A percentile compares a stretch with the other conserved stretches of the same genome.
These are phyloP conservation scores for Drosophila albomicans DNA, from an alignment of 1,140 invertebrate species.

Conservation along the genomic window DNA sequence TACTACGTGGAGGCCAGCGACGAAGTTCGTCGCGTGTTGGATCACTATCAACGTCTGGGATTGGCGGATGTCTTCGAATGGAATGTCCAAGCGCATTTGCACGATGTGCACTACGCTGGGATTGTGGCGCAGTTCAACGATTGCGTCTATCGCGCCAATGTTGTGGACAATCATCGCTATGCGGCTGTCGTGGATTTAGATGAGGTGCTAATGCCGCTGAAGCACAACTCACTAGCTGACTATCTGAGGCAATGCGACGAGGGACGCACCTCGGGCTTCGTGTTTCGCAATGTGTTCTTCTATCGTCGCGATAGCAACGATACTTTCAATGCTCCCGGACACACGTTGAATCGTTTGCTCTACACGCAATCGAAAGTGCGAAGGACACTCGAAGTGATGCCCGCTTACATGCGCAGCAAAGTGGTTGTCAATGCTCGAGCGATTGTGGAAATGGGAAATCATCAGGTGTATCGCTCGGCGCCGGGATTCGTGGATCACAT, in stretches of 20 bases:
- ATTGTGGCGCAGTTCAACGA: constrained; percentile 88
- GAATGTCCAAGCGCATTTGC: constrained; percentile 85
- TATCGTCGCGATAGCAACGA: constrained; percentile 87
- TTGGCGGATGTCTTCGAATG: constrained; percentile 87
- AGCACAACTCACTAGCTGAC: constrained; percentile 75
- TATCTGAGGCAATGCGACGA: constrained; percentile 82
- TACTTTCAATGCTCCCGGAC: constrained; percentile 81
- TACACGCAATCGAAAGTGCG: constrained; percentile 86
- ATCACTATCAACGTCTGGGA: constrained; percentile 85
- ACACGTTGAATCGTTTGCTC: constrained; percentile 81
- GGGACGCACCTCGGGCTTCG: constrained; percentile 84
- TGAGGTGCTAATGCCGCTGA: constrained; percentile 87
- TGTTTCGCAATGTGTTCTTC: constrained; percentile 88
- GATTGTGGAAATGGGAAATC: constrained; percentile 88
- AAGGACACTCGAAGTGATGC: constrained; percentile 86
- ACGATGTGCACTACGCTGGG: constrained; percentile 87
- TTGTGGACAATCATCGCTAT: constrained; percentile 85
- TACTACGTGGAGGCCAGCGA: constrained; percentile 87
- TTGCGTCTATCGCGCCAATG: constrained; percentile 87
- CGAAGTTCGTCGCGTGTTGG: constrained; percentile 86
- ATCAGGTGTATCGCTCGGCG: constrained; percentile 86
- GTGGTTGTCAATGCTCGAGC: constrained; percentile 86
- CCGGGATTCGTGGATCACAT: constrained; percentile 68
- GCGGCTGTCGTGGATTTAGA: constrained; percentile 88
- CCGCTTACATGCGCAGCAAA: constrained; percentile 87